Percentiles rank a stretch among this genome's conserved stretches.
phyloP scores from a whole-genome alignment of 2,888 invertebrate species.

The Conistra vaccinii region DNA sequence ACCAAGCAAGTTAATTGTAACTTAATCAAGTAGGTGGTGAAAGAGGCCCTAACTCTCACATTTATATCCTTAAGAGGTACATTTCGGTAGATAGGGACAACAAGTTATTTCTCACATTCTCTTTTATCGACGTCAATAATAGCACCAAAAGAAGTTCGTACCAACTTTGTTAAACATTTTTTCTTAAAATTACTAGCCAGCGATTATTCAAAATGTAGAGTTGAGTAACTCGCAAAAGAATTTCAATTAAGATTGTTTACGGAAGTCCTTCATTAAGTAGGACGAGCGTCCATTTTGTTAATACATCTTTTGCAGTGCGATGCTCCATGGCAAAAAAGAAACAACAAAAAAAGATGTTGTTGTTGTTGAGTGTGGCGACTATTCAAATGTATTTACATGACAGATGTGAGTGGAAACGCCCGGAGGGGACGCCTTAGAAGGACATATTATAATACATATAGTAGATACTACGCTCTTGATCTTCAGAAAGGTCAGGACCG shows the following conservation, averaged over 20 bases:
- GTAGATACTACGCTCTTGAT: too few species aligned
- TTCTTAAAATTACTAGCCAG: constrained; percentile 37
- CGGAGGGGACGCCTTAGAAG: too few species aligned
- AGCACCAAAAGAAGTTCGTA: not conserved
- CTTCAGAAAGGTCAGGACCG: too few species aligned
- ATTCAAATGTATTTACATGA: too few species aligned
- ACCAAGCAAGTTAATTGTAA: too few species aligned
- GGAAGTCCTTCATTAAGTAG: constrained; percentile 54
- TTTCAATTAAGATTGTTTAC: constrained; percentile 74
- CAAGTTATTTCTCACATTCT: not conserved
- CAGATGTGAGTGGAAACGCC: too few species aligned
- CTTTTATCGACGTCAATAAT: not conserved
- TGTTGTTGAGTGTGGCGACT: too few species aligned
- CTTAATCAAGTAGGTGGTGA: too few species aligned
- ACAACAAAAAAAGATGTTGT: not conserved
- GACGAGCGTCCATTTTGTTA: constrained; percentile 33
- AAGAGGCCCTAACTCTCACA: too few species aligned
- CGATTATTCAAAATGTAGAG: constrained; percentile 64
- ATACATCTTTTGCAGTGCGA: constrained; percentile 39
- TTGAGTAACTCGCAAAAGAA: constrained; percentile 70
- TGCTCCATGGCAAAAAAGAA: not conserved
- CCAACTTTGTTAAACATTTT: constrained; percentile 35
- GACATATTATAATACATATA: too few species aligned
- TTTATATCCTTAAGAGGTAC: too few species aligned
- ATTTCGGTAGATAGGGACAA: too few species aligned